phyloP scores from a whole-genome alignment of 1,140 invertebrate species.

The Phocides pigmalion region DNA sequence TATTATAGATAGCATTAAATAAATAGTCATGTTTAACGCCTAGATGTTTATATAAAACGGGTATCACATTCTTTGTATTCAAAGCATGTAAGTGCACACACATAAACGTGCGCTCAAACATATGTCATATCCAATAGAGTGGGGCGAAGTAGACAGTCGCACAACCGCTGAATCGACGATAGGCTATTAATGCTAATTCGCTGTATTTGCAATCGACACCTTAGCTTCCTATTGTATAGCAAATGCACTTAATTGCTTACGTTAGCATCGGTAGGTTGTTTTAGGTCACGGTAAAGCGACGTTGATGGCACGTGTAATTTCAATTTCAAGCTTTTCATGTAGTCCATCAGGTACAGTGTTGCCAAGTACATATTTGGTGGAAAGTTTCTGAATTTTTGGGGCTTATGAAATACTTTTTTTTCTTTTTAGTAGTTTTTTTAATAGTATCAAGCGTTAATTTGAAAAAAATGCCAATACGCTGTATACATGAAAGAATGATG shows the following conservation, averaged over 20 bases:
- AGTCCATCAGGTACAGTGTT: conserved; percentile 16
- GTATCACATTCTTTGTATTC: conserved; percentile 32
- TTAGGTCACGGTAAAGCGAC: conserved; percentile 52
- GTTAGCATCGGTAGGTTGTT: conserved; percentile 47
- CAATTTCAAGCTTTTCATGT: conserved; percentile 30
- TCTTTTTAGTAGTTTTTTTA: too few species aligned
- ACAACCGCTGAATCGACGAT: conserved; percentile 64
- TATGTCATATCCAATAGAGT: conserved; percentile 73
- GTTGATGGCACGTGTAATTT: conserved; percentile 35
- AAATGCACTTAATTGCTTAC: conserved; percentile 49
- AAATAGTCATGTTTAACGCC: background rate
- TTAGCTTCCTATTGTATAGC: conserved; percentile 38
- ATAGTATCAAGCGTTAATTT: too few species aligned
- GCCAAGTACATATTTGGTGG: too few species aligned
- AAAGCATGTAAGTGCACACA: conserved; percentile 34
- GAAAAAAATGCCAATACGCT: too few species aligned
- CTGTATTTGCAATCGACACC: conserved; percentile 52
- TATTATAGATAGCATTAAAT: background rate
- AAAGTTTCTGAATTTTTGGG: too few species aligned
- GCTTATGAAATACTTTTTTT: too few species aligned
- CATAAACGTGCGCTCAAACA: conserved; percentile 53
- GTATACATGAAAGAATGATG: too few species aligned
- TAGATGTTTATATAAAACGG: background rate
- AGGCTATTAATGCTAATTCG: conserved; percentile 66
- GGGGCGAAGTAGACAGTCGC: conserved; percentile 40